A percentile compares a stretch with the other conserved stretches of the same genome.
Conservation (phyloP, 2,113 vertebrate genomes). For the Nansenia antarctica region DNA sequence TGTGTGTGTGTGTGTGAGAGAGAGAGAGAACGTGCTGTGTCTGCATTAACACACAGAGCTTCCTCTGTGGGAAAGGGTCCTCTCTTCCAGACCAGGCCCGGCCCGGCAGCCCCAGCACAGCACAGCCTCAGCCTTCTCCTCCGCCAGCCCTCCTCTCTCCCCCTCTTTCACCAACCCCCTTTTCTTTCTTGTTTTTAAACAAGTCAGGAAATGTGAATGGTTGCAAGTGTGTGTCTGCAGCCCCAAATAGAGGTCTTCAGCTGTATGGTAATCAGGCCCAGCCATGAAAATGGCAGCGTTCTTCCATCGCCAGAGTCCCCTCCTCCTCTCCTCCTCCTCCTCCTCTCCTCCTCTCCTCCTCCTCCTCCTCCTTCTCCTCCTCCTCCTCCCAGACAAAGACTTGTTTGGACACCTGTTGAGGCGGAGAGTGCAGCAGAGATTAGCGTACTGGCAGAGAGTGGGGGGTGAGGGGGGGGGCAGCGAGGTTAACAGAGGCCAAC, state of each 20-base stretch:
- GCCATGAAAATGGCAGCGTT: slow-evolving; percentile 81
- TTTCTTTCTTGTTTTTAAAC: slow-evolving; percentile 74
- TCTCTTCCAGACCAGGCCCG: slow-evolving; percentile 38
- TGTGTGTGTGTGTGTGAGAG: no score
- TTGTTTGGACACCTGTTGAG: slow-evolving; percentile 92
- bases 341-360: slow-evolving; percentile 53
- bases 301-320: slow-evolving; percentile 71
- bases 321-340: slow-evolving; percentile 58
- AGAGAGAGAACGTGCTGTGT: slow-evolving; percentile 61
- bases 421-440: slow-evolving; percentile 74
- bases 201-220: slow-evolving; percentile 77
- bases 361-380: slow-evolving; percentile 50
- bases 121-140: slow-evolving; percentile 71
- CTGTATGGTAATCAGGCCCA: slow-evolving; percentile 88
- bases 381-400: slow-evolving; percentile 81
- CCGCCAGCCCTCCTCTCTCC: slow-evolving; percentile 40
- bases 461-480: slow-evolving; percentile 36
- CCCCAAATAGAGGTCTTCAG: slow-evolving; percentile 77
- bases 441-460: slow-evolving; percentile 66
- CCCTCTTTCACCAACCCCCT: slow-evolving; percentile 57
- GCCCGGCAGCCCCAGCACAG: slow-evolving; percentile 48
- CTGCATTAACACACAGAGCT: slow-evolving; percentile 58
- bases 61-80: slow-evolving; percentile 57
- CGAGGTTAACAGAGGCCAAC: slow-evolving; percentile 79
- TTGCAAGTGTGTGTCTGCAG: slow-evolving; percentile 67